phyloP scores from a whole-genome alignment of 2,113 vertebrate species.

The Tachycineta bicolor region DNA sequence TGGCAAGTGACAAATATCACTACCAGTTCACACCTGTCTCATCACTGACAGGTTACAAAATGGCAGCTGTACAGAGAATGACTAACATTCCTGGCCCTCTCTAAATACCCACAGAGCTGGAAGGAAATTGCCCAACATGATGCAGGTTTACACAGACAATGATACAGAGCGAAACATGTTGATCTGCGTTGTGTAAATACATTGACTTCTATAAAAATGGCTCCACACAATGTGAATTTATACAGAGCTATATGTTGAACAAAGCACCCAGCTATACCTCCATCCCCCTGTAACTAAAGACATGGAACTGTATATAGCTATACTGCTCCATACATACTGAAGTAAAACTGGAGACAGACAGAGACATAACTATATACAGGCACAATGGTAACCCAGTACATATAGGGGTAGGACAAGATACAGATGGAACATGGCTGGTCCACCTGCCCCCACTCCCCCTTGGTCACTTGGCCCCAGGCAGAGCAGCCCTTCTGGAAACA shows the following conservation, averaged over 20 bases:
- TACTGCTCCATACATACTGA: too few relatives aligned
- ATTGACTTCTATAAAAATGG: background rate
- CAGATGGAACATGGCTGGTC: background rate
- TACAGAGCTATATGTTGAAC: background rate
- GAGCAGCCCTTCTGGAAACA: too few relatives aligned
- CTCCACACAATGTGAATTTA: accelerated
- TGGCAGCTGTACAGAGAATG: accelerated
- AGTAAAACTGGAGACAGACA: too few relatives aligned
- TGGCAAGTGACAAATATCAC: background rate
- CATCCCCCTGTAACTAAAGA: background rate
- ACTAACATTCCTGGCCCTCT: background rate
- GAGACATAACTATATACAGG: too few relatives aligned
- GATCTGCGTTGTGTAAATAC: background rate
- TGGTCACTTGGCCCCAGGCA: too few relatives aligned
- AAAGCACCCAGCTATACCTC: too few relatives aligned
- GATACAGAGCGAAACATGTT: too few relatives aligned
- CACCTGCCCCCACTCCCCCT: too few relatives aligned
- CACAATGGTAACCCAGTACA: accelerated
- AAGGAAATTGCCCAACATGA: background rate
- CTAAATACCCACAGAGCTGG: background rate
- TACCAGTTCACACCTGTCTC: too few relatives aligned
- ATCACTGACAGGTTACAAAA: background rate
- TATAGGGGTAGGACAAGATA: background rate
- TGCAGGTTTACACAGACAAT: background rate
- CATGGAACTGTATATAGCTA: too few relatives aligned